Percentiles rank a stretch among this genome's conserved stretches.
Evolutionary conservation across 2,797 vertebrate species (phyloP).

Genomic region (Phrynocephalus forsythii): DNA sequence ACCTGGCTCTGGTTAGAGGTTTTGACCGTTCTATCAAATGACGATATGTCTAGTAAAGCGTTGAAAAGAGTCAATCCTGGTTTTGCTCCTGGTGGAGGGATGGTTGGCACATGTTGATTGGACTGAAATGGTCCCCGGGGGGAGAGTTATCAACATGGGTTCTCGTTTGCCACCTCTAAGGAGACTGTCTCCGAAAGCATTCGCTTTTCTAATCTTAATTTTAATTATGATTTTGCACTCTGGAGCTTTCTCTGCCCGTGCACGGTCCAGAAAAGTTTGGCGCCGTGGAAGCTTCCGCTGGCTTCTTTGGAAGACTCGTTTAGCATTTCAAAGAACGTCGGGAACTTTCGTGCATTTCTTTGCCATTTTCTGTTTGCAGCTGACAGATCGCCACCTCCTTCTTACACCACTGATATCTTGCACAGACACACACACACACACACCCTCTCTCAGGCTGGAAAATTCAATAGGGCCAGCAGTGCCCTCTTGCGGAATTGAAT

Average conservation of each 20-base stretch:
- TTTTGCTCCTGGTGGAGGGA: not conserved
- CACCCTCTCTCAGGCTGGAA: not conserved
- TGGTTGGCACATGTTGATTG: not conserved
- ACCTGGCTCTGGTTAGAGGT: not conserved
- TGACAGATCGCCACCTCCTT: not conserved
- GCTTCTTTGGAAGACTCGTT: not conserved
- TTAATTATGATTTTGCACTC: no score
- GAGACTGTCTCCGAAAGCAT: not conserved
- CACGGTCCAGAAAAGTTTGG: accelerated
- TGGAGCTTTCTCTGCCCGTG: not conserved
- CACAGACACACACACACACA: not conserved
- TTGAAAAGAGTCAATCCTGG: no score
- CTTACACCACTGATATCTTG: not conserved
- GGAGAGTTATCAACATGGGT: not conserved
- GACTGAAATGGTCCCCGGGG: not conserved
- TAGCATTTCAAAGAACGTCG: accelerated
- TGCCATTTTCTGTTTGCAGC: not conserved
- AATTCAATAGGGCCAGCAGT: not conserved
- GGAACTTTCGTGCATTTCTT: not conserved
- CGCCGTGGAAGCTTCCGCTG: not conserved
- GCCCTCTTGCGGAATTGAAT: conserved; percentile 19
- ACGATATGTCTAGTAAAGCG: not conserved
- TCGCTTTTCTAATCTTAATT: no score
- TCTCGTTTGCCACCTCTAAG: not conserved
- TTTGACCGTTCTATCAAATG: not conserved